These are phyloP conservation scores for Parnassius orleans DNA, from an alignment of 2,888 invertebrate species.

Conservation along the genomic window DNA sequence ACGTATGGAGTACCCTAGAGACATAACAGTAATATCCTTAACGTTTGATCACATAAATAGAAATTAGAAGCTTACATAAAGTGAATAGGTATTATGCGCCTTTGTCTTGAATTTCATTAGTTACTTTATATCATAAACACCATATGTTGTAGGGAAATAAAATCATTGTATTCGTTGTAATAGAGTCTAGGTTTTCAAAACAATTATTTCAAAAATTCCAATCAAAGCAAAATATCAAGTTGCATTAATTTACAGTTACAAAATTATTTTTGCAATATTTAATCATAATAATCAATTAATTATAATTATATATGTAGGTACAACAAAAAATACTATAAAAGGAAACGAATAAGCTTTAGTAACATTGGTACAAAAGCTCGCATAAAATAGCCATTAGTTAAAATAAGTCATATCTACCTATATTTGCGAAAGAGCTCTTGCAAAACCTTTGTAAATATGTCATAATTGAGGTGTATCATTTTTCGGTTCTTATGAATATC, in stretches of 20 bases:
- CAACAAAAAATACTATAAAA: no score
- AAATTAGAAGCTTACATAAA: constrained; percentile 9
- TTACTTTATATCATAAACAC: no score
- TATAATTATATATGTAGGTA: no score
- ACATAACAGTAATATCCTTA: constrained; percentile 12
- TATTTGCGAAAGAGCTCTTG: constrained; percentile 9
- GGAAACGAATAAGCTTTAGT: not conserved
- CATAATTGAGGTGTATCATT: constrained; percentile 8
- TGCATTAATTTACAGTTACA: no score
- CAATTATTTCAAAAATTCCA: no score
- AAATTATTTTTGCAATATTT: no score
- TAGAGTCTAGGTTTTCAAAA: no score
- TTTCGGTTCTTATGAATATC: constrained; percentile 17
- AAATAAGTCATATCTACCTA: constrained; percentile 6
- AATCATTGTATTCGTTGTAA: no score
- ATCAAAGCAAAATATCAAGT: no score
- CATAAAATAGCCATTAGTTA: constrained; percentile 8
- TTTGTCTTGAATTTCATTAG: not conserved
- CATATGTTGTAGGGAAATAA: no score
- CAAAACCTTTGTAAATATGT: constrained; percentile 14
- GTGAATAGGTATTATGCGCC: not conserved
- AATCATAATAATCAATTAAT: no score
- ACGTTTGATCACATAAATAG: constrained; percentile 3
- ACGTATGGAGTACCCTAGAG: constrained; percentile 2
- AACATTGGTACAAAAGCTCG: constrained; percentile 11